These are phyloP conservation scores for Suillia variegata DNA, from an alignment of 2,888 invertebrate genomes.

Conservation along the genomic window DNA sequence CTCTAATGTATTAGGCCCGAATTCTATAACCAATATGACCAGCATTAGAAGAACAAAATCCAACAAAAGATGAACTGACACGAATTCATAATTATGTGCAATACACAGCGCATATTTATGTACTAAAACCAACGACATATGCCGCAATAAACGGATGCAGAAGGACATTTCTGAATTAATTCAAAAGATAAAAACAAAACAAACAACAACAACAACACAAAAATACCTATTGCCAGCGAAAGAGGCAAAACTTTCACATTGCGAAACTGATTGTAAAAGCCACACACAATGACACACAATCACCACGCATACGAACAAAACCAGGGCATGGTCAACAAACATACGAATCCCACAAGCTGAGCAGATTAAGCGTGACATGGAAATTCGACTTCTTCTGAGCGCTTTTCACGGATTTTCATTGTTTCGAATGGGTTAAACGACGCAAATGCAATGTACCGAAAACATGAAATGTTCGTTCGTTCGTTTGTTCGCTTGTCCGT, in stretches of 20 bases:
- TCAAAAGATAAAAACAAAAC: not conserved
- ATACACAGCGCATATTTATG: not conserved
- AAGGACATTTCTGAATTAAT: not conserved
- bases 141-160: not conserved
- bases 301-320: not conserved
- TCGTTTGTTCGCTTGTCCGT: no score
- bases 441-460: conserved; percentile 13
- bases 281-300: not conserved
- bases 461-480: conserved; percentile 4
- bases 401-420: conserved; percentile 17
- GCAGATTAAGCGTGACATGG: conserved; percentile 26
- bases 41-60: no score
- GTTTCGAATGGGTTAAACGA: conserved; percentile 8
- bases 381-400: no score
- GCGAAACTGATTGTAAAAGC: not conserved
- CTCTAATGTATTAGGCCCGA: no score
- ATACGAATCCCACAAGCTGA: conserved; percentile 15
- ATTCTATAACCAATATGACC: no score
- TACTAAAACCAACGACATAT: not conserved
- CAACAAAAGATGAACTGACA: no score
- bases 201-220: no score
- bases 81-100: conserved; percentile 1
- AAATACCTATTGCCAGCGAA: not conserved
- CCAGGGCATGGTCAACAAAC: not conserved
- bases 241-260: not conserved